Evolutionary conservation across 2,888 invertebrate genomes (phyloP), one percentile per base, ranked within the genome.

Genomic region (Himalopsyche anomala): DNA sequence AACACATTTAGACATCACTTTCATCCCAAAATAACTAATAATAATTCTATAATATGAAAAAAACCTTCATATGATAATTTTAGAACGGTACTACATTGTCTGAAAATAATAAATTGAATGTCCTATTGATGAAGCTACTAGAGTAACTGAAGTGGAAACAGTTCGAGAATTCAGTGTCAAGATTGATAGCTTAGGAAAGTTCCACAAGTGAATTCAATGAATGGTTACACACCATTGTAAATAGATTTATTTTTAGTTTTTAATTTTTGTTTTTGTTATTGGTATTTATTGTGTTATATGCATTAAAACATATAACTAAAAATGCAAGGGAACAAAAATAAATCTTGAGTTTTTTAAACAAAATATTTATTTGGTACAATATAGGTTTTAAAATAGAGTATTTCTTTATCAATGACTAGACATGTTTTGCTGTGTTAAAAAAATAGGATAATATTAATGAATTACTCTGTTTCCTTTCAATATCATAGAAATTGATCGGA

Each of bases 251-350:
- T 6, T 62, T 19, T 6, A 62, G 19, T 6, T 3, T 62, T 28
- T 19, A 19, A 62, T 62, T 62, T 51, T 62, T 83, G 87, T 87
- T 84, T 82, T 87, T 88, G 89, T 82, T 88, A 85, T 89, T 88
- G 89, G 84, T 87, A 89, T 89, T 83, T 85, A 54, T 83, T 85
- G 38, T 87, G 62, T 84, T 85, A 54, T 74, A 83, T 85, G 85
- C 54, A 56, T 80, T 69, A 36, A 55, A 84, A 62, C 38, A 85
- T 56, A 85, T 74, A 81, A 84, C 45, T 82, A 84, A 85, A 85
- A 82, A 69, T 87, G 83, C 82, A 85, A 62, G 74, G 45, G 62
- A 79, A 81, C 51, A 54, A 36, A 82, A 82, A 82, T 82, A 82
- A 55, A 54, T n/a, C 56, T 82, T 55, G 11, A 82, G 55, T 36